Evolutionary conservation across 2,797 vertebrate species (phyloP).

Genomic region (Gobio occitaniae): DNA sequence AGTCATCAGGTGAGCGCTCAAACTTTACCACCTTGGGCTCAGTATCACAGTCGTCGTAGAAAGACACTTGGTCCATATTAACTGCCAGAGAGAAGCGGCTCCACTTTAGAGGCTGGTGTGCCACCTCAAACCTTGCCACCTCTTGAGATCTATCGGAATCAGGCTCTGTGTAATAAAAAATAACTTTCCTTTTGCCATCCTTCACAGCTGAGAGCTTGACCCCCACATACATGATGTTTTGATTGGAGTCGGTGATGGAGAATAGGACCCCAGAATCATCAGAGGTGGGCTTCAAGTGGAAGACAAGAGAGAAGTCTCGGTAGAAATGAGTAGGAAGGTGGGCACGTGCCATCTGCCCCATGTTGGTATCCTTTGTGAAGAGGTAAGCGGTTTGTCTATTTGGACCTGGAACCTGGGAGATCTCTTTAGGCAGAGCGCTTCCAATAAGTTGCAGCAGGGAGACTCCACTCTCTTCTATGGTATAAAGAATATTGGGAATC

Average conservation of each 20-base stretch:
- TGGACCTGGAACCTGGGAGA: slow-evolving; percentile 72
- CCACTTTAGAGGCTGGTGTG: slow-evolving; percentile 81
- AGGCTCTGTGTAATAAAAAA: slow-evolving; percentile 89
- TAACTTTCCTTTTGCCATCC: slow-evolving; percentile 77
- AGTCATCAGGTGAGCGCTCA: slow-evolving; percentile 81
- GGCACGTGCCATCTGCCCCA: slow-evolving; percentile 80
- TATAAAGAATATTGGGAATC: not conserved
- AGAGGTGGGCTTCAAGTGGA: slow-evolving; percentile 81
- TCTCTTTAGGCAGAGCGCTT: slow-evolving; percentile 75
- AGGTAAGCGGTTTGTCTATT: slow-evolving; percentile 72
- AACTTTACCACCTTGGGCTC: slow-evolving; percentile 77
- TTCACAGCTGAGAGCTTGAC: slow-evolving; percentile 83
- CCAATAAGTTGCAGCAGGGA: slow-evolving; percentile 87
- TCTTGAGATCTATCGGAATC: slow-evolving; percentile 74
- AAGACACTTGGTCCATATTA: slow-evolving; percentile 76
- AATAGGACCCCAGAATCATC: slow-evolving; percentile 81
- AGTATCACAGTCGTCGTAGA: slow-evolving; percentile 84
- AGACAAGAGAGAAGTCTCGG: slow-evolving; percentile 88
- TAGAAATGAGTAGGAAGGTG: slow-evolving; percentile 86
- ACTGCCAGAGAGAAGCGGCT: slow-evolving; percentile 84
- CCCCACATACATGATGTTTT: slow-evolving; percentile 83
- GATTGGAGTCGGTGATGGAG: slow-evolving; percentile 81
- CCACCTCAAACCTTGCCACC: slow-evolving; percentile 82
- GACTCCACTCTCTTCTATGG: slow-evolving; percentile 75
- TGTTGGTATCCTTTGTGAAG: slow-evolving; percentile 74